Evolutionary conservation across 2,888 invertebrate species (phyloP).

Genomic region (Yponomeuta plumbellus): DNA sequence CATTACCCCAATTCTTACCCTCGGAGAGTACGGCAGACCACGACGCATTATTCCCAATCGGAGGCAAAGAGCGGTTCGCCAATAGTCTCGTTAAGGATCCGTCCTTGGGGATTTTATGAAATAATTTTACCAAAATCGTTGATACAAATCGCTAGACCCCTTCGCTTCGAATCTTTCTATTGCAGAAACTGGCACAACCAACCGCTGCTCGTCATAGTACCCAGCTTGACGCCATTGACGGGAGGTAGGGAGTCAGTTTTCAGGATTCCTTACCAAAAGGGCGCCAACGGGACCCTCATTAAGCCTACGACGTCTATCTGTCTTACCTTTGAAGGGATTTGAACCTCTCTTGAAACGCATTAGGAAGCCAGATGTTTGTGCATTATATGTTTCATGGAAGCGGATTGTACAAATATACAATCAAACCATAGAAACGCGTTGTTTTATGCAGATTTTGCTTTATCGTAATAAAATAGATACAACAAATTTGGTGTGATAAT

Average conservation of each 20-base stretch:
- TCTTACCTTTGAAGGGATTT: no score
- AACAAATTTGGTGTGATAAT: no score
- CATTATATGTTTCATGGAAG: no score
- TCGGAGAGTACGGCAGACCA: neutral
- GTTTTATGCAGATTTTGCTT: no score
- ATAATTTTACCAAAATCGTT: neutral
- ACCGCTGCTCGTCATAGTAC: neutral
- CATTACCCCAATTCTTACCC: neutral
- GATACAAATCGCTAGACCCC: neutral
- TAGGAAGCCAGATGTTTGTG: no score
- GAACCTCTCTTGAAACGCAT: no score
- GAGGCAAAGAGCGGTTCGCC: neutral
- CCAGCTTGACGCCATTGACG: neutral
- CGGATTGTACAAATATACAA: no score
- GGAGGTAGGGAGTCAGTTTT: neutral
- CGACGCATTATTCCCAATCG: slow-evolving; percentile 4
- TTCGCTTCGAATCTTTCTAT: neutral
- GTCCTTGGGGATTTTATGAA: neutral
- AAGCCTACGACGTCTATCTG: no score
- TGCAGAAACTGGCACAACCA: neutral
- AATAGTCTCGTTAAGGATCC: neutral
- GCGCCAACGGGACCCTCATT: no score
- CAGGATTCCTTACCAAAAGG: neutral
- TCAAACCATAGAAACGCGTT: no score
- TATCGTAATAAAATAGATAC: no score